Evolutionary conservation across 1,140 invertebrate species (phyloP).

Genomic region (Octopus sinensis): DNA sequence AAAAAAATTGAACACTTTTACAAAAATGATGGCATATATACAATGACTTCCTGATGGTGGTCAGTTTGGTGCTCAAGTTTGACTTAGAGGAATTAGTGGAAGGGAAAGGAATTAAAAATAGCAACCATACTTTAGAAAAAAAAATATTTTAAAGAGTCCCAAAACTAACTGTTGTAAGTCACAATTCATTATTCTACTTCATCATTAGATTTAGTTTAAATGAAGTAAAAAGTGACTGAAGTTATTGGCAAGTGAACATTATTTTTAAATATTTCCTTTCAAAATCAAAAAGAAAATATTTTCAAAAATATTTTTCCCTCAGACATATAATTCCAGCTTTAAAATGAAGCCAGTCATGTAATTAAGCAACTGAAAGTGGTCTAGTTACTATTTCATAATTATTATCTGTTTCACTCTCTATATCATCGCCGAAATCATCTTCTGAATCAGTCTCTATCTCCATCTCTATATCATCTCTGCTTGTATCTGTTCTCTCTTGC

Average conservation of each 20-base stretch:
- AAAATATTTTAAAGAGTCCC: not conserved
- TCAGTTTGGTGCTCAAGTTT: not conserved
- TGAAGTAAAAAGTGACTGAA: not conserved
- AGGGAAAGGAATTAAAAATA: slow-evolving; percentile 1
- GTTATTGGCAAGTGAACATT: not conserved
- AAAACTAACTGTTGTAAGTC: not conserved
- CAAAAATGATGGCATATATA: slow-evolving; percentile 1
- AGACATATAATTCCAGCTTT: not conserved
- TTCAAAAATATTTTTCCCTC: not conserved
- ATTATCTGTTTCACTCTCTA: not conserved
- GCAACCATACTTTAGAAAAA: not conserved
- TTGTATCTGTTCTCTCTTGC: not conserved
- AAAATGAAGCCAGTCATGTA: not conserved
- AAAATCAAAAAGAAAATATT: not conserved
- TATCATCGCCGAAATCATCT: not conserved
- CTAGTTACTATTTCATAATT: not conserved
- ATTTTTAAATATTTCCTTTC: not conserved
- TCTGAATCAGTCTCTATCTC: not conserved
- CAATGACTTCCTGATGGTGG: not conserved
- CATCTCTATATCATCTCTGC: not conserved
- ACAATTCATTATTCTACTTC: not conserved
- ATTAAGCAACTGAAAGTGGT: not conserved
- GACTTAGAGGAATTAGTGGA: not conserved
- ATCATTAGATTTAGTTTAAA: not conserved
- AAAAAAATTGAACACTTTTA: not conserved